Evolutionary conservation across 2,113 vertebrate species (phyloP).

Genomic region (Acrocephalus arundinaceus): DNA sequence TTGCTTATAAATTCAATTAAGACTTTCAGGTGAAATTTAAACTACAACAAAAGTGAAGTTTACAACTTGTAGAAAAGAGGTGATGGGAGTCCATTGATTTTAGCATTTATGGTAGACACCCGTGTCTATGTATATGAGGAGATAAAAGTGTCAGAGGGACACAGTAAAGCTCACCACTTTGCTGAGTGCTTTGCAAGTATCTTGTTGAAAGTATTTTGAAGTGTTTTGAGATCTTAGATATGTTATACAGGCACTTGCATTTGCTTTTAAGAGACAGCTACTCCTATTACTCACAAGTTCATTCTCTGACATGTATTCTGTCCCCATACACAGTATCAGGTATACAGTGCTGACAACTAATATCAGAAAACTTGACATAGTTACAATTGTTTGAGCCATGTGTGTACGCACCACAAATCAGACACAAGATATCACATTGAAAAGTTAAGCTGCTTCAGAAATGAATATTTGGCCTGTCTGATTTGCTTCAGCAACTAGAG

Average conservation of each 20-base stretch:
- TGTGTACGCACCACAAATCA: background rate
- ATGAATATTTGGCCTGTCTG: background rate
- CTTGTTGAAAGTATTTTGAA: background rate
- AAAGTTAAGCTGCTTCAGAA: background rate
- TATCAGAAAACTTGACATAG: background rate
- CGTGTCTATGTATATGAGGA: accelerated
- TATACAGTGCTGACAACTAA: background rate
- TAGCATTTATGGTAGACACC: background rate
- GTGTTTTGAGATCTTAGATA: background rate
- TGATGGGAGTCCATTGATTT: background rate
- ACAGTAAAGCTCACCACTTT: background rate
- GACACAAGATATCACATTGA: background rate
- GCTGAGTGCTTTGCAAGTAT: background rate
- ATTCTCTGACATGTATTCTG: background rate
- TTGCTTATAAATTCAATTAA: background rate
- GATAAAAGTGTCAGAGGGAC: background rate
- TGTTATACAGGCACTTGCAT: background rate
- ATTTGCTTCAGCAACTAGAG: background rate
- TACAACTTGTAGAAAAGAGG: background rate
- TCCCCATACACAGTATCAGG: background rate
- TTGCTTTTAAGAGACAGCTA: background rate
- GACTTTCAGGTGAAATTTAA: background rate
- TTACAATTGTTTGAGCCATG: background rate
- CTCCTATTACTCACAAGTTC: background rate
- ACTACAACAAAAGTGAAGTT: background rate